Conservation (phyloP, 1,140 invertebrate species). For the Calliopsis andreniformis region DNA sequence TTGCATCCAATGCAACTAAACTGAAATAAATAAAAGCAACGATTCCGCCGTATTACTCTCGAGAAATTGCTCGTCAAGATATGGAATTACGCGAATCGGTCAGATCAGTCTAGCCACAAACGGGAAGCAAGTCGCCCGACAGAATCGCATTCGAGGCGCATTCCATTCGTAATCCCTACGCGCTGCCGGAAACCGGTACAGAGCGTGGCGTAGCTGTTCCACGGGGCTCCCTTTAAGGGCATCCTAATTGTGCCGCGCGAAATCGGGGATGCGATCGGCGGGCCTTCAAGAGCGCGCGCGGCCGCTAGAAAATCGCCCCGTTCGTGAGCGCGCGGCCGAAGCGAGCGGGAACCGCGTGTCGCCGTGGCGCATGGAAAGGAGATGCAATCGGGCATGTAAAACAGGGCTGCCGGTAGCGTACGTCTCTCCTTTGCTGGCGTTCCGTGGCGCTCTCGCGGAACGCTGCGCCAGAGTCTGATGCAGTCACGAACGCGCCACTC, state of each 20-base stretch:
- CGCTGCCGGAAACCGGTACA: slow-evolving; percentile 43
- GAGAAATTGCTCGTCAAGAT: slow-evolving; percentile 25
- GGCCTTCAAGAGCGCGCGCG: slow-evolving; percentile 39
- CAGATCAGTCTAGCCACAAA: background rate
- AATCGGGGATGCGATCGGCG: slow-evolving; percentile 50
- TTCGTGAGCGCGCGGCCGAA: slow-evolving; percentile 6
- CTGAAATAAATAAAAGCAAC: no score
- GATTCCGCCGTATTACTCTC: background rate
- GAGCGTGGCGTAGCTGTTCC: slow-evolving; percentile 34
- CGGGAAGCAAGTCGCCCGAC: background rate
- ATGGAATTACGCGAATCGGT: slow-evolving; percentile 24
- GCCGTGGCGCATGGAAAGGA: slow-evolving; percentile 49
- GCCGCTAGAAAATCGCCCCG: slow-evolving; percentile 39
- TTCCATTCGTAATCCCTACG: slow-evolving; percentile 32
- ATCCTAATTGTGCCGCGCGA: slow-evolving; percentile 53
- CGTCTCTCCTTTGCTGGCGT: slow-evolving; percentile 49
- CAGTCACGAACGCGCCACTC: slow-evolving; percentile 47
- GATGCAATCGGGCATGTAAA: slow-evolving; percentile 68
- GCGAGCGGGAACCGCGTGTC: slow-evolving; percentile 50
- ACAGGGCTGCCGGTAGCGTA: slow-evolving; percentile 61
- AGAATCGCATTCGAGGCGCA: slow-evolving; percentile 3
- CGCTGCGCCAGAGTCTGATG: slow-evolving; percentile 4
- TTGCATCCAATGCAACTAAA: no score
- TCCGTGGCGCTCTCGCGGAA: slow-evolving; percentile 36
- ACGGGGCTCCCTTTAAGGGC: slow-evolving; percentile 46